phyloP scores from a whole-genome alignment of 2,113 vertebrate genomes.

The Malurus alboscapulatus region DNA sequence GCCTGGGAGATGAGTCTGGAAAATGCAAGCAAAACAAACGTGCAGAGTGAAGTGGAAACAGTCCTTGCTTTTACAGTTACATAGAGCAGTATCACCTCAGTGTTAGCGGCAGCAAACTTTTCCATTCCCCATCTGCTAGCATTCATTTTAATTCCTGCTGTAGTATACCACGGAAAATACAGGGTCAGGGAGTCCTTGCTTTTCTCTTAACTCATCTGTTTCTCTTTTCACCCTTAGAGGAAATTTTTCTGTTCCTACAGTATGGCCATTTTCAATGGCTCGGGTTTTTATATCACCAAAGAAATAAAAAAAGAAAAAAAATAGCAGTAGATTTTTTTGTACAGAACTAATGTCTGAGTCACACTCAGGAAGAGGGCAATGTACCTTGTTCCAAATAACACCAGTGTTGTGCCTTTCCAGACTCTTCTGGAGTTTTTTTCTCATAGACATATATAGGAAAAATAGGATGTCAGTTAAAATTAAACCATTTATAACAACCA shows the following conservation, averaged over 20 bases:
- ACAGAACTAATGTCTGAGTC: conserved; percentile 16
- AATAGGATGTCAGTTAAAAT: background rate
- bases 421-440: background rate
- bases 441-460: background rate
- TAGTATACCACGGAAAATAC: background rate
- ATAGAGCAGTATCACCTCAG: background rate
- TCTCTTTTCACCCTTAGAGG: background rate
- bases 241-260: background rate
- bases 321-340: background rate
- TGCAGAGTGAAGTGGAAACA: background rate
- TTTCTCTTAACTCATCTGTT: conserved; percentile 25
- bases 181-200: background rate
- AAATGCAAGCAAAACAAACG: background rate
- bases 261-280: background rate
- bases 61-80: background rate
- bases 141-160: conserved; percentile 19
- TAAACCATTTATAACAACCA: background rate
- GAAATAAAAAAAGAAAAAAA: background rate
- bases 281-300: background rate
- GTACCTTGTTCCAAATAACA: conserved; percentile 8
- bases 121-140: conserved; percentile 22
- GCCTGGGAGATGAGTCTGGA: background rate
- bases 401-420: background rate
- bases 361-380: background rate
- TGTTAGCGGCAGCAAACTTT: conserved; percentile 14